phyloP scores from a whole-genome alignment of 2,888 invertebrate species.

The Cosmia trapezina region DNA sequence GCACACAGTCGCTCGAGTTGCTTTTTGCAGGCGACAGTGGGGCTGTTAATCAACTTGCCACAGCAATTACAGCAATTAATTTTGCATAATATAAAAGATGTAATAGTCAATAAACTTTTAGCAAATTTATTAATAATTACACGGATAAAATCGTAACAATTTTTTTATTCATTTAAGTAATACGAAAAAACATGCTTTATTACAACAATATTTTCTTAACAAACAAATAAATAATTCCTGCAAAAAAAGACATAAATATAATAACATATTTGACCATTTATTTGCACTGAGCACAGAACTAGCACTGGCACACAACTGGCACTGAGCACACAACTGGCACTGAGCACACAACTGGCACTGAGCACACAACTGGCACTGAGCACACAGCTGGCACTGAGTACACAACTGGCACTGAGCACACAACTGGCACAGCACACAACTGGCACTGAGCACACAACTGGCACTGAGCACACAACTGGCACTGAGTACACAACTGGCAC shows the following conservation, averaged over 20 bases:
- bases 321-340: too few relatives aligned
- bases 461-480: too few relatives aligned
- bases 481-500: too few relatives aligned
- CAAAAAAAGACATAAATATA: neutral
- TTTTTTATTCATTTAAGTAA: neutral
- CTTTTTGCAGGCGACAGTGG: constrained; percentile 43
- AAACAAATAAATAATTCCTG: neutral
- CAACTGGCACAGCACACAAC: too few relatives aligned
- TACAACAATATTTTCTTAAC: neutral
- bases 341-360: too few relatives aligned
- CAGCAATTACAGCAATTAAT: constrained; percentile 56
- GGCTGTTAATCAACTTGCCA: constrained; percentile 47
- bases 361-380: too few relatives aligned
- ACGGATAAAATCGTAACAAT: constrained; percentile 1
- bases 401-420: too few relatives aligned
- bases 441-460: too few relatives aligned
- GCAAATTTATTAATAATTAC: constrained; percentile 29
- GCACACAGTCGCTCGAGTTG: constrained; percentile 6
- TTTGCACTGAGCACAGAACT: neutral
- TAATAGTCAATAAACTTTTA: constrained; percentile 49
- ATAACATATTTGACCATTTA: constrained; percentile 4
- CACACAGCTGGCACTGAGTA: too few relatives aligned
- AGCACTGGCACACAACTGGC: too few relatives aligned
- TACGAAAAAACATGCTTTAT: neutral
- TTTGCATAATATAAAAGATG: constrained; percentile 37